Base-by-base conservation (phyloP, 2,888 invertebrate genomes). In the Troides aeacus region DNA sequence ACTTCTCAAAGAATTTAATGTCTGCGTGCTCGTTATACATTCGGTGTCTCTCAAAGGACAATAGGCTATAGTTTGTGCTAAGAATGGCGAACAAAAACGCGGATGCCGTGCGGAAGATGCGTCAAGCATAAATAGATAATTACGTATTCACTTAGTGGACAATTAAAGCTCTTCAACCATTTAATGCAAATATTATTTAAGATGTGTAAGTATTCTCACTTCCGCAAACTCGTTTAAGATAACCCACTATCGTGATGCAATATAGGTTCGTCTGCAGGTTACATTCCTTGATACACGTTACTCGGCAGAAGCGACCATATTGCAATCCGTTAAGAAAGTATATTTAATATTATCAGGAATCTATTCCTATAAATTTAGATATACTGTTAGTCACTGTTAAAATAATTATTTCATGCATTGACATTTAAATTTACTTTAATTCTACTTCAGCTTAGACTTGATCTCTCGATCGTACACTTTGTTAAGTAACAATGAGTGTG, bases 41-140 rank as follows among this genome's bases (percentile, higher is more conserved):
- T 17, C 59, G n/a, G 63, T 42, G 61, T 67, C 67, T 67, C 62
- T 63, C 66, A 67, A 64, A 70, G 64, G 70, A 71, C 70, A 71
- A 71, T 71, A 64, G 70, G 67, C 63, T 53, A 70, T 71, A 67
- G 67, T 67, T 66, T 61, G 68, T 42, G 61, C 67, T 71, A 68
- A 71, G 70, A 67, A 68, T 64, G 70, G 67, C 50, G 56, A 62
- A 71, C 70, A 71, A 71, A 71, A 68, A 70, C 70, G 63, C 70
- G 70, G 70, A 70, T 70, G 70, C 63, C 66, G 24, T 60, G 63
- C 70, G 70, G 66, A 70, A 70, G 70, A 70, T 70, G 70, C 66
- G 66, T 60, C 59, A 60, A 53, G 63, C 66, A 66, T 70, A 66
- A 62, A 69, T 62, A 70, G 70, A 50, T 59, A 70, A 71, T 72